phyloP scores from a whole-genome alignment of 35 echinoderm and acorn worm genomes.

The Chiridota heheva region DNA sequence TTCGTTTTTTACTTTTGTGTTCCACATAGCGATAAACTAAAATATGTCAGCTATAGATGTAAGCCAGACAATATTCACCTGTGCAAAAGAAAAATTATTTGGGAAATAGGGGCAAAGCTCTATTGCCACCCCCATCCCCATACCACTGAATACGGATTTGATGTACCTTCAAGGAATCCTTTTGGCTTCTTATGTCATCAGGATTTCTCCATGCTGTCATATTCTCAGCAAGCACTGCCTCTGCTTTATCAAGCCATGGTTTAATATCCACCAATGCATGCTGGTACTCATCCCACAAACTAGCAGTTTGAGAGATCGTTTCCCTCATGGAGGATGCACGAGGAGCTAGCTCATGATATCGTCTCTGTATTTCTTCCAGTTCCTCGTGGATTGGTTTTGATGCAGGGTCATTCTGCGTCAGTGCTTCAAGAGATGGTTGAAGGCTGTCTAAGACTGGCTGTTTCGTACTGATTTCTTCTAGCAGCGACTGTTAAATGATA shows the following conservation, averaged over 20 bases:
- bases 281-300: slow-evolving; percentile 60
- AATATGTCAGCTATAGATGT: no score
- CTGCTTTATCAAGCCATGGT: slow-evolving; percentile 41
- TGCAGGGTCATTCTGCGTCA: slow-evolving; percentile 23
- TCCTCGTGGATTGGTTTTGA: slow-evolving; percentile 5
- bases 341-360: slow-evolving; percentile 48
- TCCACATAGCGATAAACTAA: no score
- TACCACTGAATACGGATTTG: no score
- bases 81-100: no score
- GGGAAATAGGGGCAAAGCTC: no score
- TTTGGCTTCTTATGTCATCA: background rate
- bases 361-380: slow-evolving; percentile 17
- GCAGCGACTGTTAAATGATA: no score
- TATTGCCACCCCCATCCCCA: no score
- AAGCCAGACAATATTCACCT: no score
- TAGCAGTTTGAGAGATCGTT: slow-evolving; percentile 33
- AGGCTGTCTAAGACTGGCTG: slow-evolving; percentile 34
- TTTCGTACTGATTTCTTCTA: no score
- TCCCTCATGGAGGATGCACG: slow-evolving; percentile 31
- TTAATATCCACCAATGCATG: slow-evolving; percentile 46
- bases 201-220: background rate
- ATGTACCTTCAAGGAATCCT: no score
- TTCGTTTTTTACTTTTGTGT: no score
- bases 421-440: slow-evolving; percentile 17
- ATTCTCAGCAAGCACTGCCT: slow-evolving; percentile 37